Evolutionary conservation across 2,797 vertebrate species (phyloP), one percentile per base, ranked within the genome.

Genomic region (Yasuhikotakia modesta): DNA sequence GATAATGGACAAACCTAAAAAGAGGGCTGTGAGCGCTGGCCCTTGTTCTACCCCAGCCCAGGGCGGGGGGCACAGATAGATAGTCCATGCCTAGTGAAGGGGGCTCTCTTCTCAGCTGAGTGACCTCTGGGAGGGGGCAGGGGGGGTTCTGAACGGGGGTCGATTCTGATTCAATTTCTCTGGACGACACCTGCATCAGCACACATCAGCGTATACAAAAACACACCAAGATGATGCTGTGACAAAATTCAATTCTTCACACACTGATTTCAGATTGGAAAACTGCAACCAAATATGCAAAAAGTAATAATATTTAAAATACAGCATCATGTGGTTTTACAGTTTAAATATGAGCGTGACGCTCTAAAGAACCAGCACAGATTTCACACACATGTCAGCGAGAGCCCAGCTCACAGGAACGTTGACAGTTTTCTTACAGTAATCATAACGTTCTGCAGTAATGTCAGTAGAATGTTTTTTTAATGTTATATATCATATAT

Each of bases 11-110:
- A 87, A 90, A 93, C 96, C 96, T 96, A 93, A 97, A 97, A 30
- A 97, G 87, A 65, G 96, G 96, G 80, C 95, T 97, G 87, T 97
- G 96, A 63, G 94, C 94, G 12, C 91, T 95, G 80, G 95, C 92
- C 43, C 96, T 90, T 66, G 94, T 94, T 86, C 96, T 90, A 19
- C 95, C 95, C 96, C 96, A 97, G 71, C 93, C 93, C 52, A 97
- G 86, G 12, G 96, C 92, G 10, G 95, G 93, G 7, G 96, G 96
- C 30, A 97, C 96, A 11, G 95, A 94, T 81, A 97, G 91, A 85
- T 97, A 97, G 88, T 97, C 95, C 96, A 97, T 97, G 73, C 94
- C 92, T 69, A 91, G 66, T 0, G 89, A 76, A 5, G 87, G 85
- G 12, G 86, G 83, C 60, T 93, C 93, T 84, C 91, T 90, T 85